Evolutionary conservation across 2,113 vertebrate genomes (phyloP).

Genomic region (Cheirogaleus medius): DNA sequence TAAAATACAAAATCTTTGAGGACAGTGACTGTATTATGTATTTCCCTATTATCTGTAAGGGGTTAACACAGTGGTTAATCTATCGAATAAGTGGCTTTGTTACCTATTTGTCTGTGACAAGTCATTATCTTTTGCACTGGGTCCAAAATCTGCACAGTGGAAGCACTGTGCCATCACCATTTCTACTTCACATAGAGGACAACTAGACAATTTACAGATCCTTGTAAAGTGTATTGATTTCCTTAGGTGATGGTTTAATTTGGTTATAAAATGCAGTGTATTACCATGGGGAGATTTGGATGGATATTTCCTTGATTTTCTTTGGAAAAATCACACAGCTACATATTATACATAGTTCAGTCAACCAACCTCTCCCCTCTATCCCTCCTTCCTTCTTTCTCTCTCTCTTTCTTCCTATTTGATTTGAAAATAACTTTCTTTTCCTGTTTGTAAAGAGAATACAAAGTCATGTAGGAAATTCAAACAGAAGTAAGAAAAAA

Average conservation of each 20-base stretch:
- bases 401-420: not conserved
- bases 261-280: not conserved
- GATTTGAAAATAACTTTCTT: constrained; percentile 5
- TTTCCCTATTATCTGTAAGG: not conserved
- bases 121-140: not conserved
- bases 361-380: too few relatives aligned
- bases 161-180: not conserved
- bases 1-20: not conserved
- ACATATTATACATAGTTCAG: not conserved
- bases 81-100: not conserved
- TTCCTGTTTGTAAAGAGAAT: not conserved
- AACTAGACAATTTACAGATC: not conserved
- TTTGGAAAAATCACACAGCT: not conserved
- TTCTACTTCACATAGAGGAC: not conserved
- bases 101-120: not conserved
- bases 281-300: not conserved
- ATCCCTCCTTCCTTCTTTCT: not conserved
- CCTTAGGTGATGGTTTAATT: not conserved
- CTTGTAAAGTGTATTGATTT: not conserved
- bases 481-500: not conserved
- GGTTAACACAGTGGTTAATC: not conserved
- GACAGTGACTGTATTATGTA: not conserved
- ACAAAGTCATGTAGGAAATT: not conserved
- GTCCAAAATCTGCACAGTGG: not conserved
- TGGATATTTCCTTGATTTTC: not conserved